These are phyloP conservation scores for Silurus meridionalis DNA, from an alignment of 2,113 vertebrate species.

Conservation along the genomic window DNA sequence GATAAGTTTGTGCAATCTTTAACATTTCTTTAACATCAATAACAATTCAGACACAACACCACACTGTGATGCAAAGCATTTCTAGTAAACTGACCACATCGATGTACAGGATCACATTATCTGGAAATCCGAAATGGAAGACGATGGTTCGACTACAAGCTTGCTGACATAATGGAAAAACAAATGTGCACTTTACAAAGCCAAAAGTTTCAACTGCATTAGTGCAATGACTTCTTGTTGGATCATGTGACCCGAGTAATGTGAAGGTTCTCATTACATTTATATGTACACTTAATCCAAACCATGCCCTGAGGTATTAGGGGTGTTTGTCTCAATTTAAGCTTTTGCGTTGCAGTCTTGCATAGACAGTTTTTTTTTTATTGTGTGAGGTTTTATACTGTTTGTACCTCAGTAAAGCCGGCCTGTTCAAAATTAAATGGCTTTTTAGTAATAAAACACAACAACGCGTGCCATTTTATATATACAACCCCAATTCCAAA, in stretches of 20 bases:
- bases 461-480: neutral
- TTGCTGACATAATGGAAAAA: constrained; percentile 29
- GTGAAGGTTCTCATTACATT: neutral
- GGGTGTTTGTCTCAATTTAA: neutral
- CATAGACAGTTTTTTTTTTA: neutral
- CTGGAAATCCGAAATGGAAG: neutral
- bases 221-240: constrained; percentile 4
- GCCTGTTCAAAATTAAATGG: neutral
- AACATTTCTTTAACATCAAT: constrained; percentile 16
- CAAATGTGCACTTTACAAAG: neutral
- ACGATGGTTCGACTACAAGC: constrained; percentile 1
- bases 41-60: neutral
- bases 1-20: neutral
- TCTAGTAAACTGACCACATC: constrained; percentile 8
- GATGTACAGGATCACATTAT: neutral
- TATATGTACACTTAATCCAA: constrained; percentile 6
- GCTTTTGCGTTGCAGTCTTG: neutral
- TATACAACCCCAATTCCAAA: neutral
- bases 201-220: constrained; percentile 9
- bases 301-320: neutral
- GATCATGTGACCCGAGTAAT: neutral
- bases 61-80: neutral
- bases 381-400: neutral
- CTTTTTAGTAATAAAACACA: neutral
- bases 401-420: neutral